Evolutionary conservation across 2,888 invertebrate genomes (phyloP), one percentile per base, ranked within the genome.

Genomic region (Cybosia mesomella): DNA sequence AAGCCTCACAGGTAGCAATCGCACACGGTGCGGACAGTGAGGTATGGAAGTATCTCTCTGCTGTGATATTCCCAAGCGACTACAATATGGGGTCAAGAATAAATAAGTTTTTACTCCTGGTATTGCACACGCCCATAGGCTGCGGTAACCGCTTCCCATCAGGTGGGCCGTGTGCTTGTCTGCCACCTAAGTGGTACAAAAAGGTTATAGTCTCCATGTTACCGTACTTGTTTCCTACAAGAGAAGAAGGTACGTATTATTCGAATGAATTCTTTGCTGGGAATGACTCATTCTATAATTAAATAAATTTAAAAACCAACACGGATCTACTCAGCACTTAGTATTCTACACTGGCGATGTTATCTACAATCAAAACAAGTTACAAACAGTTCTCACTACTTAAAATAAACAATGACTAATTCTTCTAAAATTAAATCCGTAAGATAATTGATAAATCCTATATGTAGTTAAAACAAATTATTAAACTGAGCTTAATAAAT

Each of bases 261-360:
- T n/a, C 18, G 49, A n/a, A 9, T 49, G 49, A n/a, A 9, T n/a
- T 8, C 49, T n/a, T n/a, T 1, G 49, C 49, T 49, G 49, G 49
- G n/a, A 49, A 49, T n/a, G n/a, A n/a, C 8, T n/a, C n/a, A 49
- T 18, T n/a, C n/a, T 49, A 32, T 28, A 24, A 55, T 55, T 55
- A 62, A 61, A 65, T 65, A 49, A 58, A 53, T 49, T 58, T 58
- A 34, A 18, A 64, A 58, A 65, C 32, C 49, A 59, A 59, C 66
- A 60, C 66, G 66, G 66, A 60, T 66, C 15, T 60, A 60, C 54
- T 36, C 1, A 21, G 18, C 22, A 59, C 34, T 66, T 66, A 66
- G 60, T 21, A 66, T 60, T 66, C 54, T 54, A 57, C 24, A n/a
- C 28, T 15, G 36, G 15, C 9, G 34, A 60, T 66, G 11, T 66